Evolutionary conservation across 2,888 invertebrate species (phyloP).

Genomic region (Fabriciana adippe): DNA sequence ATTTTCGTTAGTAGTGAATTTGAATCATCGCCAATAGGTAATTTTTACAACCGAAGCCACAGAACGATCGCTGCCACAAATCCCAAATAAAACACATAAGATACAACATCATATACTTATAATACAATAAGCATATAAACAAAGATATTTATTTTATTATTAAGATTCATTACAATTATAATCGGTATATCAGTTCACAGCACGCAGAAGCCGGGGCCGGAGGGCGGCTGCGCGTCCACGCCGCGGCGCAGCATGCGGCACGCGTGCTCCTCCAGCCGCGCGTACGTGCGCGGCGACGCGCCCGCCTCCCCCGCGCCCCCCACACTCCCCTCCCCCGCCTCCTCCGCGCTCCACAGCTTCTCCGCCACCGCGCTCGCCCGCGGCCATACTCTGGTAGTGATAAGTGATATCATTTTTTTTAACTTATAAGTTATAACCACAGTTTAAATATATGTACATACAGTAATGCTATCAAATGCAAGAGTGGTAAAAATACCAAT

Average conservation of each 20-base stretch:
- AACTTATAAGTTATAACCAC: neutral
- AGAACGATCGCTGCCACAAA: no score
- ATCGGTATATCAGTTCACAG: constrained; percentile 25
- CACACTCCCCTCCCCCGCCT: constrained; percentile 49
- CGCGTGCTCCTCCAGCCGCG: constrained; percentile 62
- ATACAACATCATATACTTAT: no score
- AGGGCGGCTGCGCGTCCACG: constrained; percentile 85
- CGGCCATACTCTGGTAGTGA: constrained; percentile 87
- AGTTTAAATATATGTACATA: neutral
- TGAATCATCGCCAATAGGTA: no score
- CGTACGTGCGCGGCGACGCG: constrained; percentile 74
- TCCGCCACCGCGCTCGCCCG: constrained; percentile 93
- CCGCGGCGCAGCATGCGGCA: constrained; percentile 88
- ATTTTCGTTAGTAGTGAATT: no score
- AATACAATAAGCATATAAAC: no score
- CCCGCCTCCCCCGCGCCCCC: constrained; percentile 78
- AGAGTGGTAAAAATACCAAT: no score
- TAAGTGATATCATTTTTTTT: neutral
- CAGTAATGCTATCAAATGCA: neutral
- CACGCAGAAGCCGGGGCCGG: constrained; percentile 85
- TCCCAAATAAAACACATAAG: no score
- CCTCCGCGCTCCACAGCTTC: constrained; percentile 86
- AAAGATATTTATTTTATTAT: no score
- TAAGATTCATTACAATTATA: no score
- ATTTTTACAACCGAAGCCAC: no score